A percentile compares a stretch with the other conserved stretches of the same genome.
Conservation (phyloP, 2,113 vertebrate species). For the Melanostigma gelatinosum region DNA sequence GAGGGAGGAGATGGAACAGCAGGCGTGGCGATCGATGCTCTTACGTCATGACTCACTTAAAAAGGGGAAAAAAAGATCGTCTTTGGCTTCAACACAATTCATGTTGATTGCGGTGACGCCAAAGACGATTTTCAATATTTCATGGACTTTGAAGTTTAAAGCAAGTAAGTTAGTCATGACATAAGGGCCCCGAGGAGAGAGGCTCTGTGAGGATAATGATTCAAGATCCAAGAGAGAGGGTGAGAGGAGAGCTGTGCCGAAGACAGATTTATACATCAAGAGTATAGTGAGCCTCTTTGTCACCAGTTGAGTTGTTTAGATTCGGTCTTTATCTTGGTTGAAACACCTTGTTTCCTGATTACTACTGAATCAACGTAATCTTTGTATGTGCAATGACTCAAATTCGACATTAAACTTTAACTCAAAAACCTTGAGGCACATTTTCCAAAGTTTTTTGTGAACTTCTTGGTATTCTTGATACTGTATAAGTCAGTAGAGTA, state of each 20-base stretch:
- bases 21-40: slow-evolving; percentile 26
- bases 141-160: not conserved
- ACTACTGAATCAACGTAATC: not conserved
- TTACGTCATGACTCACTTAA: not conserved
- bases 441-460: not conserved
- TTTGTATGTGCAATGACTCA: not conserved
- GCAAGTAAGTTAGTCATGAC: not conserved
- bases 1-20: slow-evolving; percentile 41
- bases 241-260: not conserved
- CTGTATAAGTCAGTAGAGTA: not conserved
- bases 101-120: not conserved
- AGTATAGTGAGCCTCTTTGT: slow-evolving; percentile 22
- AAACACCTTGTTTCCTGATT: not conserved
- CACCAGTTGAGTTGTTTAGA: not conserved
- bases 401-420: not conserved
- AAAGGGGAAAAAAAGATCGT: not conserved
- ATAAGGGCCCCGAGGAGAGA: not conserved
- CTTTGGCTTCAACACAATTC: not conserved
- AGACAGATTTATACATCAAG: slow-evolving; percentile 25
- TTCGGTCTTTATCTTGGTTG: not conserved
- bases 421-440: not conserved
- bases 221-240: not conserved
- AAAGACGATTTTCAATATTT: not conserved
- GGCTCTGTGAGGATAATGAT: slow-evolving; percentile 30
- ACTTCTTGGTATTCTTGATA: not conserved